Base-by-base conservation (phyloP, 23 tunicate genomes). In the Halocynthia roretzi region DNA sequence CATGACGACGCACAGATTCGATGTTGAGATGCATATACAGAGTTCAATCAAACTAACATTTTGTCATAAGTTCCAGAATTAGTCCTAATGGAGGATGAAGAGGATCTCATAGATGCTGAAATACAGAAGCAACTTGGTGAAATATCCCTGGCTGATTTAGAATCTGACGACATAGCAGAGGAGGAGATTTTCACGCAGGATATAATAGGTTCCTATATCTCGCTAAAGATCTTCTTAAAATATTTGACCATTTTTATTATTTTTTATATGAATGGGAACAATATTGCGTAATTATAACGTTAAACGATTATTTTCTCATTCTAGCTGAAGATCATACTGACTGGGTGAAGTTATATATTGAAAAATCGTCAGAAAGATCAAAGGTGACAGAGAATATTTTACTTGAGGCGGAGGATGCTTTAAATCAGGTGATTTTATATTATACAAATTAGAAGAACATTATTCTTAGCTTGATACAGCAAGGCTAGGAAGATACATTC, bases 101-200 rank as follows among this genome's bases (percentile, higher is more conserved):
- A 54, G 2, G 78, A 53, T 14, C 56, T 64, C 17, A 74, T 74
- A 8, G 78, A 74, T 9, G 63, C 62, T 14, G 60, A 74, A 53
- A 48, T 74, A 8, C 78, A 74, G 22, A 53, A n/a, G 31, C 64
- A 74, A 54, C 78, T 74, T 56, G 78, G 56, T 56, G 78, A 62
- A 53, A 52, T 74, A 50, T 74, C 78, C 5, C 78, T 74, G 2
- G 19, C 62, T 12, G 40, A 48, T 10, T 56, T 54, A 54, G 21
- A 74, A 8, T 10, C 14, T 8, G 78, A 74, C 9, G 78, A 74
- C 56, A 44, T 19, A 48, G 78, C 15, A 65, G 70, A 65, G 44
- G 44, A 31, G 44, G 44, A 31, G 4, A 31, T 31, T 31, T 31
- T 31, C 44, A 31, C 44, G 44, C 44, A 31, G 2, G 44, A 31